These are phyloP conservation scores for Pollenia griseotomentosa DNA, from an alignment of 2,888 invertebrate species.

Conservation along the genomic window DNA sequence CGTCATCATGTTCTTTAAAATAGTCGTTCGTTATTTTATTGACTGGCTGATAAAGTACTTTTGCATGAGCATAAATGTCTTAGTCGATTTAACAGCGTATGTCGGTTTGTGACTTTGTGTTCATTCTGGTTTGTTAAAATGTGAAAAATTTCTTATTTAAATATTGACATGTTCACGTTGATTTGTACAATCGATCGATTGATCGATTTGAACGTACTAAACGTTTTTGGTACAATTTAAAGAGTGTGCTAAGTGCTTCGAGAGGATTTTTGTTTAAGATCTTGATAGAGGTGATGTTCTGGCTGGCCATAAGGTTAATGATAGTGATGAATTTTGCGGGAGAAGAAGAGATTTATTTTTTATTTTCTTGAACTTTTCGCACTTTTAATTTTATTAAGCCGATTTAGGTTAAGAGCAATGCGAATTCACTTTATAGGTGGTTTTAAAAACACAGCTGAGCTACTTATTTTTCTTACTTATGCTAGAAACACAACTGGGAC, in stretches of 20 bases:
- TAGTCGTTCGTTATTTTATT: constrained; percentile 63
- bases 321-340: not conserved
- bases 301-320: not conserved
- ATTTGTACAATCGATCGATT: constrained; percentile 58
- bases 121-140: constrained; percentile 77
- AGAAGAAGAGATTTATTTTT: too few relatives aligned
- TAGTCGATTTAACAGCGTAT: not conserved
- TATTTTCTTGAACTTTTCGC: too few relatives aligned
- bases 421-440: too few relatives aligned
- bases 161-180: constrained; percentile 79
- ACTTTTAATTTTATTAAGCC: too few relatives aligned
- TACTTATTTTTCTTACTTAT: too few relatives aligned
- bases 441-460: too few relatives aligned
- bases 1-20: constrained; percentile 36
- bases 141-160: constrained; percentile 82
- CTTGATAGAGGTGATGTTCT: not conserved
- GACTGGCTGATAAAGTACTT: constrained; percentile 60
- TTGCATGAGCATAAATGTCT: constrained; percentile 34
- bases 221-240: constrained; percentile 18
- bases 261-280: constrained; percentile 44
- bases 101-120: constrained; percentile 42
- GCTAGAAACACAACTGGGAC: too few relatives aligned
- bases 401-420: too few relatives aligned
- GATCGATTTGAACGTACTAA: constrained; percentile 10
- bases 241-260: constrained; percentile 25